Percentiles rank a stretch among this genome's conserved stretches.
These are phyloP conservation scores for Etheostoma perlongum DNA, from an alignment of 2,797 vertebrate species.

Conservation along the genomic window DNA sequence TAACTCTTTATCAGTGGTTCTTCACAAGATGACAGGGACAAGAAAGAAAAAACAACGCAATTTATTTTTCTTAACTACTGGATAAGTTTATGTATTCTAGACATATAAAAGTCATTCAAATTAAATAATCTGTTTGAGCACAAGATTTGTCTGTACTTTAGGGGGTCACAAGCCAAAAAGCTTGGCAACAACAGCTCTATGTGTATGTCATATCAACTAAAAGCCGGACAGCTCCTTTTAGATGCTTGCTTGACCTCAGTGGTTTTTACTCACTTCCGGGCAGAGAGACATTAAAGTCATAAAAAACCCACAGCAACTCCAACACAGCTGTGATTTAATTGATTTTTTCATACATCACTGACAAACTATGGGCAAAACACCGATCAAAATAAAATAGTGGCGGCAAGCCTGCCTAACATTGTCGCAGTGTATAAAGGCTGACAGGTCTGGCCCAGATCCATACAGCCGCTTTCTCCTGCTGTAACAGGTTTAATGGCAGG, in stretches of 20 bases:
- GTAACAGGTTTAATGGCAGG: constrained; percentile 47
- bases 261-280: constrained; percentile 57
- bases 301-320: constrained; percentile 89
- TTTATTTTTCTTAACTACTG: too few species aligned
- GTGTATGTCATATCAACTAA: constrained; percentile 1
- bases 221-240: background rate
- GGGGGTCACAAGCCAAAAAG: background rate
- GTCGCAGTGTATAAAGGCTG: constrained; percentile 63
- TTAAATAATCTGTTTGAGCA: background rate
- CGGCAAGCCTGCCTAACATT: constrained; percentile 78
- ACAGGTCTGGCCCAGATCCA: constrained; percentile 71
- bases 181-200: background rate
- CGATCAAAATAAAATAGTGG: constrained; percentile 63
- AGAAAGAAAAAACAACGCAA: background rate
- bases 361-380: constrained; percentile 85
- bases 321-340: constrained; percentile 88
- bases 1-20: background rate
- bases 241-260: constrained; percentile 50
- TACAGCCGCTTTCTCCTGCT: constrained; percentile 52
- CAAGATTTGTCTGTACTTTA: background rate
- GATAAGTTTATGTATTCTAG: background rate
- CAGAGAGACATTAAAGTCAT: constrained; percentile 50
- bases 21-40: background rate
- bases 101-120: background rate
- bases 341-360: constrained; percentile 96